These are phyloP conservation scores for Psephotus haematonotus DNA, from an alignment of 2,113 vertebrate species.

Conservation along the genomic window DNA sequence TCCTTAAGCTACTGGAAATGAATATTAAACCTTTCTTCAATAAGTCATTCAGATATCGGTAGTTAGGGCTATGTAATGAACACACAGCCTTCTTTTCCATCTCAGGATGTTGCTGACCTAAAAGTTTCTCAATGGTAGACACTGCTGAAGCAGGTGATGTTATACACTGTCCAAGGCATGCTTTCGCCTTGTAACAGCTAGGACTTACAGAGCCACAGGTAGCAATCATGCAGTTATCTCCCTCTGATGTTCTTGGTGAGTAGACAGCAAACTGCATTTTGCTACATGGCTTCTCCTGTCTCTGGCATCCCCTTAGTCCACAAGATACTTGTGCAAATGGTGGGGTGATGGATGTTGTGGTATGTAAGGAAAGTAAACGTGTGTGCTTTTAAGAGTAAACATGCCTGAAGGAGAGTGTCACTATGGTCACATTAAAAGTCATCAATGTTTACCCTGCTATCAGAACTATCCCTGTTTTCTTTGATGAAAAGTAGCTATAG, in stretches of 20 bases:
- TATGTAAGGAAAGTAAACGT: not conserved
- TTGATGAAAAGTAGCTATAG: not conserved
- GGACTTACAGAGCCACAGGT: not conserved
- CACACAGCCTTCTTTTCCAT: not conserved
- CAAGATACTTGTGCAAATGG: not conserved
- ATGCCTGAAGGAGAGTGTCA: not conserved
- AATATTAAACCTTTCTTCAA: not conserved
- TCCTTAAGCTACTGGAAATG: not conserved
- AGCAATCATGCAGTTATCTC: not conserved
- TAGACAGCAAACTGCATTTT: not conserved
- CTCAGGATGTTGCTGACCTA: not conserved
- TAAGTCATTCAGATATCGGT: not conserved
- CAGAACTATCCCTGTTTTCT: not conserved
- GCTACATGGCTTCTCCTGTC: not conserved
- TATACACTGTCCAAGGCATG: not conserved
- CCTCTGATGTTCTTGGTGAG: not conserved
- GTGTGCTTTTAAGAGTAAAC: not conserved
- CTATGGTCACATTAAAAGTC: not conserved
- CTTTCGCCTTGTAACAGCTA: not conserved
- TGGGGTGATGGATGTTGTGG: not conserved
- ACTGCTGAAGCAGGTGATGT: not conserved
- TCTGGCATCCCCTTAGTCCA: not conserved
- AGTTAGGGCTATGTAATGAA: not conserved
- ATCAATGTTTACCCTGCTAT: not conserved
- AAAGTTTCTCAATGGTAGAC: not conserved